Evolutionary conservation across 2,113 vertebrate species (phyloP).

Genomic region (Carassius carassius): DNA sequence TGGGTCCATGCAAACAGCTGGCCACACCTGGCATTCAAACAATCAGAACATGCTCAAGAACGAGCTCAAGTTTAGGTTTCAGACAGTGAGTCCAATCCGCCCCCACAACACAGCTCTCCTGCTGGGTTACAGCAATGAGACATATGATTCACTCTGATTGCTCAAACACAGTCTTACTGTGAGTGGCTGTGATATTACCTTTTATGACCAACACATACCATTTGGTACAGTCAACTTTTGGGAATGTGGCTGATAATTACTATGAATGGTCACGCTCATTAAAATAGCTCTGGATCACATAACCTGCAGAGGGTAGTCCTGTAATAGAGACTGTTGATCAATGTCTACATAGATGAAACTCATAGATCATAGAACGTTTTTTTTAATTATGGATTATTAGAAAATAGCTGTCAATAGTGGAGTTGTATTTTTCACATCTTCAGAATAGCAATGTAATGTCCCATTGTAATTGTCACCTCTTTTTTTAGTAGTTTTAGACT

Average conservation of each 20-base stretch:
- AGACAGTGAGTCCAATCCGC: neutral
- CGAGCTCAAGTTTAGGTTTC: slow-evolving; percentile 5
- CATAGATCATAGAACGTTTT: neutral
- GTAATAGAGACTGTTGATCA: neutral
- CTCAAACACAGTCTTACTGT: neutral
- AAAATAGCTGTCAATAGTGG: neutral
- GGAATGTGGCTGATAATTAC: slow-evolving; percentile 1
- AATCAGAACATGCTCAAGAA: neutral
- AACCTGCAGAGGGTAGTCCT: neutral
- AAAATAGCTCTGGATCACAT: neutral
- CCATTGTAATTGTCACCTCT: neutral
- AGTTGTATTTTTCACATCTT: neutral
- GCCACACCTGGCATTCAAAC: slow-evolving; percentile 59
- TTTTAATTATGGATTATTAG: neutral
- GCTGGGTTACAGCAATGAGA: neutral
- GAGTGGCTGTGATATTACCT: neutral
- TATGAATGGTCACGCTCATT: slow-evolving; percentile 1
- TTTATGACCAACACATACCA: slow-evolving; percentile 17
- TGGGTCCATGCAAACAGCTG: slow-evolving; percentile 61
- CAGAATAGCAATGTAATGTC: neutral
- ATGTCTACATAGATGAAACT: neutral
- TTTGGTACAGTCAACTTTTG: neutral
- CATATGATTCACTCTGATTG: slow-evolving; percentile 7
- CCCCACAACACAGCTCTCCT: neutral
- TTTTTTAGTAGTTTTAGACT: neutral